phyloP scores from a whole-genome alignment of 2,113 vertebrate species.

The Isichthys henryi region DNA sequence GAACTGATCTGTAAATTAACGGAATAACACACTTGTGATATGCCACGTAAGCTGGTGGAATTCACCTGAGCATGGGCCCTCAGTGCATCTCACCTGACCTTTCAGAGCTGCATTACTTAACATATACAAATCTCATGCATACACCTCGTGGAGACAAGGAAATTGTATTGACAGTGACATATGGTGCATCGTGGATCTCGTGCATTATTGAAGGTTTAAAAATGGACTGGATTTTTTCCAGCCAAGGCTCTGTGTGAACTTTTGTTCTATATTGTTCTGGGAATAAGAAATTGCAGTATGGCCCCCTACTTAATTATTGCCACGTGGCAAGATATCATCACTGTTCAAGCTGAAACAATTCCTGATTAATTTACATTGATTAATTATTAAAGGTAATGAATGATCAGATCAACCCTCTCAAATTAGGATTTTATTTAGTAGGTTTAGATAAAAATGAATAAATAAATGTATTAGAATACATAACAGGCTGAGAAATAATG shows the following conservation, averaged over 20 bases:
- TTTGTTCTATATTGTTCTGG: conserved; percentile 32
- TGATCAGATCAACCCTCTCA: conserved; percentile 16
- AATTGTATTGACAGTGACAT: conserved; percentile 67
- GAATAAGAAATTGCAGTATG: conserved; percentile 35
- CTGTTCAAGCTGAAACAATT: conserved; percentile 26
- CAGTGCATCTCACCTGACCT: conserved; percentile 58
- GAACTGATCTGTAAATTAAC: conserved; percentile 70
- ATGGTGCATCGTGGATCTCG: conserved; percentile 57
- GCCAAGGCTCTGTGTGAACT: conserved; percentile 34
- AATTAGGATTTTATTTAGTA: conserved; percentile 19
- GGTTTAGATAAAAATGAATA: not conserved
- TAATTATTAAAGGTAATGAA: conserved; percentile 20
- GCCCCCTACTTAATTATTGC: conserved; percentile 46
- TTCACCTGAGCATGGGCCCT: conserved; percentile 51
- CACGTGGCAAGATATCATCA: conserved; percentile 32
- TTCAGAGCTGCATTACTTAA: conserved; percentile 68
- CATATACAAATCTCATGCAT: conserved; percentile 30
- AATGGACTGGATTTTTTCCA: conserved; percentile 48
- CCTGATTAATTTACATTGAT: conserved; percentile 25
- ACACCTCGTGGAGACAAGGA: conserved; percentile 53
- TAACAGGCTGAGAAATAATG: not conserved
- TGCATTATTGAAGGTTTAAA: conserved; percentile 65
- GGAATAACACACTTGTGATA: conserved; percentile 24
- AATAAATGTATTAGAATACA: conserved; percentile 9
- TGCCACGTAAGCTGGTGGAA: conserved; percentile 4